Percentiles rank a stretch among this genome's conserved stretches.
These are phyloP conservation scores for Machimus rusticus DNA, from an alignment of 2,888 invertebrate genomes.

Conservation along the genomic window DNA sequence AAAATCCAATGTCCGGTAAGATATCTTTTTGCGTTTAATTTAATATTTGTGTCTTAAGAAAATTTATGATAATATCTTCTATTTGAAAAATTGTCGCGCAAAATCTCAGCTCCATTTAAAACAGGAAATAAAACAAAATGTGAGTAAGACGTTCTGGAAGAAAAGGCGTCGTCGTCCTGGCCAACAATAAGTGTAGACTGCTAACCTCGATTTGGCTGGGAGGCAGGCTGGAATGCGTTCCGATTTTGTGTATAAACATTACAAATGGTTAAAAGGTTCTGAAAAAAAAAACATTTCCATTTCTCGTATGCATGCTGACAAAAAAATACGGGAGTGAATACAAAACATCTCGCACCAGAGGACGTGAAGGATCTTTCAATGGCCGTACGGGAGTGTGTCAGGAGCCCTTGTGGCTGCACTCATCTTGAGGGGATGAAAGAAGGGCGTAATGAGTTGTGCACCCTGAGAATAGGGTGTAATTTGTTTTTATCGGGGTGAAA, in stretches of 20 bases:
- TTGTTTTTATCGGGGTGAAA: conserved; percentile 30
- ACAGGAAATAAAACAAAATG: background rate
- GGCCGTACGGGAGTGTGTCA: conserved; percentile 34
- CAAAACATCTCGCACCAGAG: conserved; percentile 13
- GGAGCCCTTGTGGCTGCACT: conserved; percentile 29
- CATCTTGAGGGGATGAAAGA: conserved; percentile 23
- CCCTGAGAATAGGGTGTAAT: background rate
- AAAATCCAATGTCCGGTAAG: conserved; percentile 32
- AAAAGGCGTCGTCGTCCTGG: conserved; percentile 20
- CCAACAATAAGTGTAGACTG: background rate
- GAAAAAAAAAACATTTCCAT: too few species aligned
- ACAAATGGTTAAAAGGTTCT: background rate
- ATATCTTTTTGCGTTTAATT: background rate
- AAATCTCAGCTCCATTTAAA: background rate
- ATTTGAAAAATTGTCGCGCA: background rate
- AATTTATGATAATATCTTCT: background rate
- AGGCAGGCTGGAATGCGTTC: background rate
- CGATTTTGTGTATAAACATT: conserved; percentile 28
- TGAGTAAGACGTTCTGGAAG: background rate
- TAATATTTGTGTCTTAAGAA: background rate
- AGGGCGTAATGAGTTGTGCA: conserved; percentile 25
- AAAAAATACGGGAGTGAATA: background rate
- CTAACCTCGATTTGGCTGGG: conserved; percentile 3
- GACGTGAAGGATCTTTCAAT: conserved; percentile 33
- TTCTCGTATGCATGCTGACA: background rate